phyloP scores from a whole-genome alignment of 2,113 vertebrate species.

The Epinephelus cyanopodus region DNA sequence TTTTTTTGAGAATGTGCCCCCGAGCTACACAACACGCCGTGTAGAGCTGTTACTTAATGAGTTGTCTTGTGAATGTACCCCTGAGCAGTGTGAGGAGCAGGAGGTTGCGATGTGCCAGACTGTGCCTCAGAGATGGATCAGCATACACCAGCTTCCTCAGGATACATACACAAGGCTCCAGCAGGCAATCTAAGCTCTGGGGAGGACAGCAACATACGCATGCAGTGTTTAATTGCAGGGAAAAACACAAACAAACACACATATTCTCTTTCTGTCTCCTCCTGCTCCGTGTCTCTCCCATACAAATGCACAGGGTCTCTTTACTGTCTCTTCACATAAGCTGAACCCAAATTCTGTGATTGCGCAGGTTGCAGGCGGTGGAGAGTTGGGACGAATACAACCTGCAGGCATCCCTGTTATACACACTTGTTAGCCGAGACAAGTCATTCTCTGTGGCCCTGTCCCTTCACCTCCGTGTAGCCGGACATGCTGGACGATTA shows the following conservation, averaged over 20 bases:
- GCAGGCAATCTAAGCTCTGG: conserved; percentile 88
- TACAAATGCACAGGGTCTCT: conserved; percentile 21
- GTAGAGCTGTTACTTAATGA: conserved; percentile 72
- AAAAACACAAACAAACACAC: conserved; percentile 60
- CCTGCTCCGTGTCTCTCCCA: conserved; percentile 23
- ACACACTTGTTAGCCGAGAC: conserved; percentile 52
- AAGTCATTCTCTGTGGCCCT: conserved; percentile 43
- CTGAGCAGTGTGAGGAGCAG: conserved; percentile 89
- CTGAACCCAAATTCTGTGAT: conserved; percentile 24
- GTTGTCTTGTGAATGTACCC: conserved; percentile 85
- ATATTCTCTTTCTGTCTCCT: conserved; percentile 17
- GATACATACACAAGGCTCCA: conserved; percentile 87
- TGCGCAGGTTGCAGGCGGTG: conserved; percentile 8
- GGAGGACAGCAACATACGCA: conserved; percentile 59
- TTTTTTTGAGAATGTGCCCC: conserved; percentile 45
- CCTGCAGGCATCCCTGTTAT: conserved; percentile 26
- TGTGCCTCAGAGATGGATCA: conserved; percentile 87
- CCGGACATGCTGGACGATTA: conserved; percentile 61
- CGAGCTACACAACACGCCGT: conserved; percentile 36
- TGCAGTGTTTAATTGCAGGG: conserved; percentile 59
- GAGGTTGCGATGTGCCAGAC: conserved; percentile 86
- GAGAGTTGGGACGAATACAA: conserved; percentile 27
- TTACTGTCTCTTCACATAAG: conserved; percentile 43
- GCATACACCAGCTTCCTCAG: conserved; percentile 91
- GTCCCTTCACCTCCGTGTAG: conserved; percentile 52